Evolutionary conservation across 2,113 vertebrate species (phyloP).

Genomic region (Damaliscus lunatus): DNA sequence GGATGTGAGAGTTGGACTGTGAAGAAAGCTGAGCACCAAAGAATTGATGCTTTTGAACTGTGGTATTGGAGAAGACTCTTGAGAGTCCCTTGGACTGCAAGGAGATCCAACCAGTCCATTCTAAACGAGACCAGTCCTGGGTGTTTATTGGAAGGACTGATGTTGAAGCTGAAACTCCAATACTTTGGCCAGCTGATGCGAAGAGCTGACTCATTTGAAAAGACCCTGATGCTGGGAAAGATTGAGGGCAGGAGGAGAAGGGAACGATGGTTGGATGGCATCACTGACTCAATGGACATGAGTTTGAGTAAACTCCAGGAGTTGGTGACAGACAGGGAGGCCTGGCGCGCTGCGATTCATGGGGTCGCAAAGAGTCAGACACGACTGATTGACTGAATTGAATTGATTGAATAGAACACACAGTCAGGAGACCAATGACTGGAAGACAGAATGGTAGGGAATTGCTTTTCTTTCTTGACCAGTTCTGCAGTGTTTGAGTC

Average conservation of each 20-base stretch:
- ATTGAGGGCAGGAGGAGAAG: not conserved
- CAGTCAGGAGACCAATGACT: not conserved
- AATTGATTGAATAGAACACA: not conserved
- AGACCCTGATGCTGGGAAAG: not conserved
- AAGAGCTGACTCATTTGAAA: not conserved
- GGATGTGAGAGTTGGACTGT: no score
- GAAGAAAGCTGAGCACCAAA: no score
- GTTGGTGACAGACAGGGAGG: not conserved
- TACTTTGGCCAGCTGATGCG: no score
- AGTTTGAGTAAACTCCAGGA: not conserved
- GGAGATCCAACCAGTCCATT: no score
- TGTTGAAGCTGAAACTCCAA: not conserved
- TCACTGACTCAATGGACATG: not conserved
- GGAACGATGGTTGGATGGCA: accelerated
- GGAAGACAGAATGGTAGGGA: not conserved
- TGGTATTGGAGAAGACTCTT: no score
- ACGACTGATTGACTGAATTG: not conserved
- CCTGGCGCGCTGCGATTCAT: not conserved
- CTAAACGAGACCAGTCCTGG: no score
- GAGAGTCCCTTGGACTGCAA: no score
- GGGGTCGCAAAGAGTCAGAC: not conserved
- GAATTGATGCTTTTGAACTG: no score
- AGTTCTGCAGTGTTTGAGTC: not conserved
- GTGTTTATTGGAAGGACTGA: not conserved
- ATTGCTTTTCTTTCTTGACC: not conserved